Evolutionary conservation across 1,140 invertebrate species (phyloP).

Genomic region (Lethrus apterus): DNA sequence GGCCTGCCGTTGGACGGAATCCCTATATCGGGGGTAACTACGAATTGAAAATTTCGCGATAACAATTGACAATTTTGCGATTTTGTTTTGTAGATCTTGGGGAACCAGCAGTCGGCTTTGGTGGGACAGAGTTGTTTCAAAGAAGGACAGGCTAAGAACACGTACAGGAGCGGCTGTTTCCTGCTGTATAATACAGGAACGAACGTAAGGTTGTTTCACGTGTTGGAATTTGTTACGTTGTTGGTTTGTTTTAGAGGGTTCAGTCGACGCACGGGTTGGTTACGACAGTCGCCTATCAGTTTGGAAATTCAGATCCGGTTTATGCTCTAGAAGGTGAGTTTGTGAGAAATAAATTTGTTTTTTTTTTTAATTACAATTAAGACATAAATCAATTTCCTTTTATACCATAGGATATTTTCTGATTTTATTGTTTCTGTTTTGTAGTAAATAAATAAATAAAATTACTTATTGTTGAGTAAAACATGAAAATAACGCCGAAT

Average conservation of each 20-base stretch:
- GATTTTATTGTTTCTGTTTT: no score
- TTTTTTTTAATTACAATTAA: background rate
- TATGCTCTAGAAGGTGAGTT: constrained; percentile 81
- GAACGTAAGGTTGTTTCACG: constrained; percentile 44
- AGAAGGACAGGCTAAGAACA: constrained; percentile 87
- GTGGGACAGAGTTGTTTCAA: constrained; percentile 92
- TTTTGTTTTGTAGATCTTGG: constrained; percentile 46
- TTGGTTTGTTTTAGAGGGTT: constrained; percentile 54
- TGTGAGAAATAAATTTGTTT: background rate
- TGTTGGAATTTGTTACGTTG: background rate
- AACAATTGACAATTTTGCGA: background rate
- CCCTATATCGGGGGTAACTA: constrained; percentile 76
- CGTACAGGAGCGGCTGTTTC: constrained; percentile 95
- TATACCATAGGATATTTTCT: no score
- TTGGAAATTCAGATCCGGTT: constrained; percentile 68
- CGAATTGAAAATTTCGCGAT: constrained; percentile 1
- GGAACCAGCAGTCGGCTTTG: constrained; percentile 91
- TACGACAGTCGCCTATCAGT: constrained; percentile 91
- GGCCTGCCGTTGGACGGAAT: constrained; percentile 66
- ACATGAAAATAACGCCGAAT: no score
- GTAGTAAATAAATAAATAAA: no score
- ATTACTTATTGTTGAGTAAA: no score
- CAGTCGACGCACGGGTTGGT: constrained; percentile 83
- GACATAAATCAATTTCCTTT: no score
- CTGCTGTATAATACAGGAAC: constrained; percentile 90